Evolutionary conservation across 2,113 vertebrate species (phyloP), one percentile per base, ranked within the genome.

Genomic region (Channa maculata): DNA sequence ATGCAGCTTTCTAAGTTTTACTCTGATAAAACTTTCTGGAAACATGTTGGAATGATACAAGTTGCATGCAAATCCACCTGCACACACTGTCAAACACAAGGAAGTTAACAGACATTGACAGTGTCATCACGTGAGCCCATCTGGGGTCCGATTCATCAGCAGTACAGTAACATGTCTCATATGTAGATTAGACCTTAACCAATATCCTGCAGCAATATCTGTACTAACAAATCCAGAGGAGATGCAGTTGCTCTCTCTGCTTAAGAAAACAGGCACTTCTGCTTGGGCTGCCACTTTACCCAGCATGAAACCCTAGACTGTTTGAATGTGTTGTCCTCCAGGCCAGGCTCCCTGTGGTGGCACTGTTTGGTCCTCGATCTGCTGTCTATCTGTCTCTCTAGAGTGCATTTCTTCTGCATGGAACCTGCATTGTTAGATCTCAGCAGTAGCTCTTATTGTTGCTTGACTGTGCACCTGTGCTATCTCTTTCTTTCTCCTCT

Each of bases 1-100:
- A 91, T 93, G 92, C 88, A 80, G 80, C 45, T 50, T 79, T 63
- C 14, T 11, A 77, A 87, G 87, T 87, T 92, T 90, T 85, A 89
- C 86, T 84, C 38, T 48, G 78, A 75, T 85, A 86, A 89, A 89
- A 88, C 86, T 71, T 73, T 72, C 4, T 9, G 12, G 12, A 41
- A 63, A 67, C 77, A 48, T 83, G 85, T 90, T 53, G 90, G 86
- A 90, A 91, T 91, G 90, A 71, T 45, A 39, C 46, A 80, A 52
- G 46, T 2, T 65, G 86, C 90, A 91, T 93, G 92, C 79, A 4
- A 51, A 73, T 80, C 63, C 79, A 75, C 59, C 37, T 50, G 68
- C 77, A 73, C 77, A 75, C 69, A 80, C 64, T 7, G 4, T 57
- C 2, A 24, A 6, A 38, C 57, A 65, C 12, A 69, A 65, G 55